These are phyloP conservation scores for Smittia sp. DNA, from an alignment of 2,888 invertebrate species.

Conservation along the genomic window DNA sequence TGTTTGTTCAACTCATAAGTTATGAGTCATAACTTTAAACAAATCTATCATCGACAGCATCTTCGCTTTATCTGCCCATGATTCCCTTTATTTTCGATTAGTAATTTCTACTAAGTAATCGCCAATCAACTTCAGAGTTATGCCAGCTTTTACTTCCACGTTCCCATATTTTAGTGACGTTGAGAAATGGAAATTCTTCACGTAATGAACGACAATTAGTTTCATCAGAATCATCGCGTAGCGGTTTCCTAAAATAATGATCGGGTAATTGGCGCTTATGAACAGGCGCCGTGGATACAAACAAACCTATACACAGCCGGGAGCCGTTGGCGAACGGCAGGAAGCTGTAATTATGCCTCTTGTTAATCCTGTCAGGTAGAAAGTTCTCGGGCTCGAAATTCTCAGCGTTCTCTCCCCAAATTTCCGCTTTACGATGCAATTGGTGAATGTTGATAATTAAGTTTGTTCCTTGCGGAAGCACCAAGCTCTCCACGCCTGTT, in stretches of 20 bases:
- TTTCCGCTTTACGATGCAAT: constrained; percentile 56
- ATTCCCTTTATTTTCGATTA: too few relatives aligned
- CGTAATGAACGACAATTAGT: constrained; percentile 34
- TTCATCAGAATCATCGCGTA: constrained; percentile 41
- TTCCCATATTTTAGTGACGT: constrained; percentile 37
- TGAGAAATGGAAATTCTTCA: constrained; percentile 38
- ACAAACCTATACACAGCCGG: constrained; percentile 57
- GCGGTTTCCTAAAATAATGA: constrained; percentile 33
- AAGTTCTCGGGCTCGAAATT: constrained; percentile 62
- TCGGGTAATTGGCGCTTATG: constrained; percentile 7
- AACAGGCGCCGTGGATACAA: neutral
- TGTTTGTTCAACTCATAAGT: too few relatives aligned
- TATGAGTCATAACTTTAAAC: too few relatives aligned
- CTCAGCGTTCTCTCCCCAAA: constrained; percentile 60
- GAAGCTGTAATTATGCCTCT: constrained; percentile 55
- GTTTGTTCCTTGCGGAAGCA: constrained; percentile 55
- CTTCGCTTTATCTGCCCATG: too few relatives aligned
- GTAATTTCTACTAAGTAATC: too few relatives aligned
- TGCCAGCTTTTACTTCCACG: constrained; percentile 37
- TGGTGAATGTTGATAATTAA: constrained; percentile 53
- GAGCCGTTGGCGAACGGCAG: constrained; percentile 56
- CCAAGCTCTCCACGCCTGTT: constrained; percentile 42
- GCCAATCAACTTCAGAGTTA: constrained; percentile 33
- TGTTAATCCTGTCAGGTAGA: constrained; percentile 54
- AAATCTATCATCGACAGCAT: too few relatives aligned